These are phyloP conservation scores for Odocoileus hemionus DNA, from an alignment of 2,113 vertebrate genomes.

Conservation along the genomic window DNA sequence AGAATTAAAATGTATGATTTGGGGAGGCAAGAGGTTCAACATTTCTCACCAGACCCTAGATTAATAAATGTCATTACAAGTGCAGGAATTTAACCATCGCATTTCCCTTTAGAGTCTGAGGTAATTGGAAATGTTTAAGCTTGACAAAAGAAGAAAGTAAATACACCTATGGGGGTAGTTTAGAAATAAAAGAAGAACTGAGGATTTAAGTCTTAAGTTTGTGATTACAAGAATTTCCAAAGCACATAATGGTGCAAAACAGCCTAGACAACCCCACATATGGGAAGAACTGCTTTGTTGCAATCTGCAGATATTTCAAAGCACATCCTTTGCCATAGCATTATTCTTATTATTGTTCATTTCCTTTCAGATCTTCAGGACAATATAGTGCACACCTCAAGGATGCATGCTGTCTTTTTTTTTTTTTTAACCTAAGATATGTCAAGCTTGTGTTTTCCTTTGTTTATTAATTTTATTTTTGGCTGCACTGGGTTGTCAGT, in stretches of 20 bases:
- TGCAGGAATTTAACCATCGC: conserved; percentile 78
- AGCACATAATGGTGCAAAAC: conserved; percentile 75
- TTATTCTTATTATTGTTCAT: conserved; percentile 40
- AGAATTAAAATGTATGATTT: conserved; percentile 77
- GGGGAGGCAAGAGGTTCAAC: conserved; percentile 66
- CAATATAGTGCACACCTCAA: conserved; percentile 59
- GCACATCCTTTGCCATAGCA: background rate
- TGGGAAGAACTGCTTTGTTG: conserved; percentile 68
- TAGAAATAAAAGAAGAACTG: conserved; percentile 75
- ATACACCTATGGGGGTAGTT: conserved; percentile 77
- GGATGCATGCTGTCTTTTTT: conserved; percentile 54
- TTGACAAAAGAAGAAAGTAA: conserved; percentile 72
- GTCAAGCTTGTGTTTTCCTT: conserved; percentile 60
- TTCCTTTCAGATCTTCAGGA: conserved; percentile 70
- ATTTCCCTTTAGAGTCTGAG: conserved; percentile 77
- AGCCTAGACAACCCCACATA: conserved; percentile 45
- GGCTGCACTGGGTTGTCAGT: background rate
- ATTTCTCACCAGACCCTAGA: conserved; percentile 76
- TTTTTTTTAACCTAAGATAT: conserved; percentile 55
- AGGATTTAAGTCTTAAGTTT: conserved; percentile 81
- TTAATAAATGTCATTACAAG: conserved; percentile 83
- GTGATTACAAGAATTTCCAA: conserved; percentile 77
- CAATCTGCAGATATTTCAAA: conserved; percentile 72
- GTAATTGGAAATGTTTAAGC: conserved; percentile 76
- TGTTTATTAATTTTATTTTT: background rate